Base-by-base conservation (phyloP, 2,888 invertebrate genomes). In the Petrolisthes cinctipes region DNA sequence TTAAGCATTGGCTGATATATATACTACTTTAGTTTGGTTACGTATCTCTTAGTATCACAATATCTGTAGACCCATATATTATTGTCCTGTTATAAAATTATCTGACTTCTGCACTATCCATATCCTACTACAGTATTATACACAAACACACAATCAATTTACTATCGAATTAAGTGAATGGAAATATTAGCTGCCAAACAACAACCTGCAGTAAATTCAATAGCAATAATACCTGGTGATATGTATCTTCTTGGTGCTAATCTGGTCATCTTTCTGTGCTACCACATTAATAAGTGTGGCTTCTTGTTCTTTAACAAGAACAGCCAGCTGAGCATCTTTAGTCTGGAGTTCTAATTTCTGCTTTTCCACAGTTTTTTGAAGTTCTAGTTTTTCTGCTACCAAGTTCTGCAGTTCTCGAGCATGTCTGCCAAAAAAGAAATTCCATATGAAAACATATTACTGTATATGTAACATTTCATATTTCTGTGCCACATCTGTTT, bases 281-380 rank as follows among this genome's bases (percentile, higher is more conserved):
- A 85, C 57, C 7, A 75, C 85, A 23, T 85, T 89, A 4, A 84
- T 82, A 68, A 85, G 57, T 56, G 86, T 81, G 9, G 82, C 73
- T 53, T 86, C 81, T 54, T 85, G 86, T 79, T 90, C 86, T 37
- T 68, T 86, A 4, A 73, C 61, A 23, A 86, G 78, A 0, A 86
- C 82, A 75, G 81, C 66, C 83, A 90, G 54, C 84, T 87, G 90
- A 73, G 89, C 90, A 85, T 89, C 81, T 61, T 87, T 88, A n/a
- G 79, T 82, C 73, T 88, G 83, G 5, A 89, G 79, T 53, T 90
- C 86, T 57, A 90, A 80, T 51, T 57, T 84, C 73, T 86, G 83
- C 78, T 85, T 83, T 56, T 88, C 88, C 37, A 90, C 87, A 53
- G 66, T 73, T n/a, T 82, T 86, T 78, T 88, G 90, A 6, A 90